Base-by-base conservation (phyloP, 2,113 vertebrate species). In the Anser cygnoides region DNA sequence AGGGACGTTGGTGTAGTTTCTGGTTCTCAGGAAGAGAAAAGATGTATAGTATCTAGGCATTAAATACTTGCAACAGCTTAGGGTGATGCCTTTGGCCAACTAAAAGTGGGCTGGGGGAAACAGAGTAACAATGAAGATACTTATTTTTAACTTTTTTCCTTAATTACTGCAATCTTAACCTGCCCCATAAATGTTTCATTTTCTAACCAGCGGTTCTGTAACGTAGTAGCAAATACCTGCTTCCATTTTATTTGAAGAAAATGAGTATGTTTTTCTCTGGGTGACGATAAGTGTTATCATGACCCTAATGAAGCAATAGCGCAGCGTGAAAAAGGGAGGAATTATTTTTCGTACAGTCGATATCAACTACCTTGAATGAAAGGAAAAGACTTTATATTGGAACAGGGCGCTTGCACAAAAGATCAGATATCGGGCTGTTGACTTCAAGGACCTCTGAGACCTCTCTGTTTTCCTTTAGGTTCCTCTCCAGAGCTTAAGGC, bases 241-340 rank as follows among this genome's bases (percentile, higher is more conserved):
- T 49, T 49, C 46, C 46, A 49, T 49, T 49, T 22, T 49, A 49
- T 49, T 49, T 21, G 46, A 49, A 49, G 46, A 22, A 49, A 49
- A 49, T 22, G 5, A 49, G 46, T 49, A 6, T 44, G 25, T 52
- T 83, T 93, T 82, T 59, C 16, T 79, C 37, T n/a, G 54, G 79
- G 39, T 31, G n/a, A 25, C 55, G n/a, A 7, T 29, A 6, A 17
- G 10, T 6, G 2, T 73, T 77, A 0, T 65, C 7, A 1, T 19
- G 26, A 29, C 12, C 23, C 37, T 70, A 25, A 46, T 52, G 58
- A 76, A 92, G 46, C 57, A 72, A 11, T 50, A 82, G 52, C 12
- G 4, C 9, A 55, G 33, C 59, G 28, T 17, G 26, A 90, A n/a
- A 19, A 62, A 67, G 23, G 4, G 25, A 11, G 7, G 25, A 25